phyloP scores from a whole-genome alignment of 2,888 invertebrate species.

The Callyntrura sp. region DNA sequence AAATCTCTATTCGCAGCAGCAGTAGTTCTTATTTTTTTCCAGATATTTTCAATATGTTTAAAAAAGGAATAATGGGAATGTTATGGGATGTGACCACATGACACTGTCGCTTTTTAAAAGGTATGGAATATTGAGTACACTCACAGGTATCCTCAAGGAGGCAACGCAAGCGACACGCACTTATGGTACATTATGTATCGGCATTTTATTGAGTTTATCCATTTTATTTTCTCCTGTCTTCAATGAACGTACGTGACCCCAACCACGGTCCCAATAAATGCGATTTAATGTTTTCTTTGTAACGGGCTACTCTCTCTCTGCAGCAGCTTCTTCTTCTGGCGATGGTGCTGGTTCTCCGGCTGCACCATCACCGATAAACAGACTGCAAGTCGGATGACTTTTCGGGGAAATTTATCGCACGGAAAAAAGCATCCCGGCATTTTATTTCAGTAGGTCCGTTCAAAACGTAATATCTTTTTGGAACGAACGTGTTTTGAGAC shows the following conservation, averaged over 20 bases:
- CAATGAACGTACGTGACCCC: slow-evolving; percentile 33
- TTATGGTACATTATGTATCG: slow-evolving; percentile 43
- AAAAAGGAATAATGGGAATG: slow-evolving; percentile 23
- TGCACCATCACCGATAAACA: not conserved
- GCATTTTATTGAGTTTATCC: slow-evolving; percentile 59
- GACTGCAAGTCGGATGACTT: too few species aligned
- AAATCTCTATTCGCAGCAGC: too few species aligned
- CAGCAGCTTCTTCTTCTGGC: not conserved
- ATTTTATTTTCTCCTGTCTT: slow-evolving; percentile 28
- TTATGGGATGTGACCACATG: slow-evolving; percentile 39
- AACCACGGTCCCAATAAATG: slow-evolving; percentile 47
- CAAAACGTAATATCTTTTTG: too few species aligned
- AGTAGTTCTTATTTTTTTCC: too few species aligned
- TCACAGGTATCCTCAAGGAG: too few species aligned
- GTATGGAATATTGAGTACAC: not conserved
- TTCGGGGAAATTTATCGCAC: too few species aligned
- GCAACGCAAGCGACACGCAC: not conserved
- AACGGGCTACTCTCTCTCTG: not conserved
- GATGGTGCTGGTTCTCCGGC: not conserved
- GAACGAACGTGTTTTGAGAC: too few species aligned
- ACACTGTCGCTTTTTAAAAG: not conserved
- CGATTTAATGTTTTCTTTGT: slow-evolving; percentile 45
- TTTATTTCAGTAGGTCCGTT: too few species aligned
- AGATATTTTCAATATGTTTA: slow-evolving; percentile 37
- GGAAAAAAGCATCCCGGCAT: too few species aligned